Evolutionary conservation across 2,888 invertebrate species (phyloP).

Genomic region (Synanthedon vespiformis): DNA sequence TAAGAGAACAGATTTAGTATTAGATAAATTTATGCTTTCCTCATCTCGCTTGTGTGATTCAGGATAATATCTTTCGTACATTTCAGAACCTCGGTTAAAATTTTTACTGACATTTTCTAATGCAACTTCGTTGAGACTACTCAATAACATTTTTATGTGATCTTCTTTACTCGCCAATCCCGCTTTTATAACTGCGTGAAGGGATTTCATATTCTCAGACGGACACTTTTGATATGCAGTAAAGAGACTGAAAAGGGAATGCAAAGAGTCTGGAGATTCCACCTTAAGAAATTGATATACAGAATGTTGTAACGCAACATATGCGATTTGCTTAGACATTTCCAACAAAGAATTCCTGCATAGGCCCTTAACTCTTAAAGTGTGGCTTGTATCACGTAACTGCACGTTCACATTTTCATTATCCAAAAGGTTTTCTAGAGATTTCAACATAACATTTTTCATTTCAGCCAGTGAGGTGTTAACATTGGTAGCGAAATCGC

Average conservation of each 20-base stretch:
- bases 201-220: slow-evolving; percentile 14
- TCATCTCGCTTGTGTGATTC: slow-evolving; percentile 25
- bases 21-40: slow-evolving; percentile 21
- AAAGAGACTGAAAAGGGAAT: slow-evolving; percentile 27
- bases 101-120: slow-evolving; percentile 14
- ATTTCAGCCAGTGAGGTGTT: slow-evolving; percentile 58
- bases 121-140: slow-evolving; percentile 24
- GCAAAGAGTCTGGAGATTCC: slow-evolving; percentile 5
- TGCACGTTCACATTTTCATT: slow-evolving; percentile 3
- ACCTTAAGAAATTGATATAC: too few relatives aligned
- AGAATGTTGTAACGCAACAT: slow-evolving; percentile 32
- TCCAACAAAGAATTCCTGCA: slow-evolving; percentile 61
- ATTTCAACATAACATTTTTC: slow-evolving; percentile 55
- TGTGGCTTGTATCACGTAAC: slow-evolving; percentile 23
- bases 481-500: slow-evolving; percentile 37
- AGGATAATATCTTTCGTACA: slow-evolving; percentile 34
- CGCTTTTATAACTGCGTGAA: slow-evolving; percentile 23
- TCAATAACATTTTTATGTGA: slow-evolving; percentile 2
- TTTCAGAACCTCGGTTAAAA: slow-evolving; percentile 9
- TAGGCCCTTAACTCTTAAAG: slow-evolving; percentile 54
- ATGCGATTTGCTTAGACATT: slow-evolving; percentile 67
- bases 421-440: slow-evolving; percentile 25
- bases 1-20: slow-evolving; percentile 52
- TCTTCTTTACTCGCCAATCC: slow-evolving; percentile 9
- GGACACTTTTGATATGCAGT: slow-evolving; percentile 40